These are phyloP conservation scores for Forbesichthys papilliferus DNA, from an alignment of 2,113 vertebrate species.

Conservation along the genomic window DNA sequence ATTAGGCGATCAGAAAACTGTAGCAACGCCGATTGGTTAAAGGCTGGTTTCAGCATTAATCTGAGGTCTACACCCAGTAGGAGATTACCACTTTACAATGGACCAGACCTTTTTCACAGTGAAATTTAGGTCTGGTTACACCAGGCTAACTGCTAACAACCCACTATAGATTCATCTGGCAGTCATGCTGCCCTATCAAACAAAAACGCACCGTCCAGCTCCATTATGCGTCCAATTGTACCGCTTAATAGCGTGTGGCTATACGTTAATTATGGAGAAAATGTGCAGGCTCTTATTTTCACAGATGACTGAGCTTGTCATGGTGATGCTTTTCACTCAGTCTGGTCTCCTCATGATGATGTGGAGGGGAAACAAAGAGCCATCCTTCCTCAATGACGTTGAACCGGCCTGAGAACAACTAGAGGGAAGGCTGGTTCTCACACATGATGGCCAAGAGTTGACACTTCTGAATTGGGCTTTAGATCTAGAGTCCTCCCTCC, in stretches of 20 bases:
- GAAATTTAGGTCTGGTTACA: no score
- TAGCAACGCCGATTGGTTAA: no score
- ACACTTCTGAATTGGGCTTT: slow-evolving; percentile 65
- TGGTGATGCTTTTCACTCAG: slow-evolving; percentile 72
- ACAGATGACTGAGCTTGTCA: slow-evolving; percentile 79
- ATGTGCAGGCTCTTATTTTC: slow-evolving; percentile 71
- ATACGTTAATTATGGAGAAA: slow-evolving; percentile 72
- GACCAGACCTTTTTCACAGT: no score
- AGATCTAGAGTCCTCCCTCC: slow-evolving; percentile 31
- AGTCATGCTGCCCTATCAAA: no score
- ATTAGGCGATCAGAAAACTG: no score
- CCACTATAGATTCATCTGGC: no score
- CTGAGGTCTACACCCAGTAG: no score
- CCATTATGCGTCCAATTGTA: slow-evolving; percentile 47
- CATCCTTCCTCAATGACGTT: slow-evolving; percentile 67
- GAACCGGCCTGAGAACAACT: slow-evolving; percentile 69
- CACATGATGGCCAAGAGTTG: slow-evolving; percentile 68
- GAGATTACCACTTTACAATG: no score
- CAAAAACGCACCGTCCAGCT: slow-evolving; percentile 14
- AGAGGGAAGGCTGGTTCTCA: slow-evolving; percentile 73
- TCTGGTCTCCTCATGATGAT: slow-evolving; percentile 64
- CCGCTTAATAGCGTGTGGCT: slow-evolving; percentile 66
- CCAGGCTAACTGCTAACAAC: no score
- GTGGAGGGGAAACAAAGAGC: slow-evolving; percentile 63
- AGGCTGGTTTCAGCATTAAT: no score